Evolutionary conservation across 1,140 invertebrate genomes (phyloP).

Genomic region (Bombus pascuorum): DNA sequence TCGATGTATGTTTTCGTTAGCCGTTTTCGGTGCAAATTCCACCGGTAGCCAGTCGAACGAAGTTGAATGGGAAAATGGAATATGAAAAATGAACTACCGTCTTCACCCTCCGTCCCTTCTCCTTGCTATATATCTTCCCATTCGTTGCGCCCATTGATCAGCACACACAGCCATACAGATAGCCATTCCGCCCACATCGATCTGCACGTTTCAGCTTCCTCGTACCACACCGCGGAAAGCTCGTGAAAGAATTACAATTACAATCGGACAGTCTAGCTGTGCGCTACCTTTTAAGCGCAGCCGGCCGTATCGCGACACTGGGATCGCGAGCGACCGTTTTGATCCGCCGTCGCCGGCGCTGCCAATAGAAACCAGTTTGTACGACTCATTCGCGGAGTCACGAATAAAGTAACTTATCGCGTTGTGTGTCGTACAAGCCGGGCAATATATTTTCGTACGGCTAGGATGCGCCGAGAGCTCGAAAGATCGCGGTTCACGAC

Average conservation of each 20-base stretch:
- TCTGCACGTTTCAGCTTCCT: background rate
- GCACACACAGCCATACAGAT: background rate
- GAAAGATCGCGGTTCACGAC: constrained; percentile 57
- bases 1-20: background rate
- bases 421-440: constrained; percentile 35
- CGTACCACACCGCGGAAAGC: background rate
- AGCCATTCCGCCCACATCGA: background rate
- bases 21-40: background rate
- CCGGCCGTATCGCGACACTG: constrained; percentile 5
- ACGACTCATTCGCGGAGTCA: constrained; percentile 49
- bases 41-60: background rate
- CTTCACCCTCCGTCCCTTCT: background rate
- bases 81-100: constrained; percentile 11
- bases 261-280: background rate
- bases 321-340: constrained; percentile 20
- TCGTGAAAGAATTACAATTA: constrained; percentile 24
- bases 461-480: constrained; percentile 38
- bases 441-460: constrained; percentile 48
- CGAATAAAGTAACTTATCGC: constrained; percentile 52
- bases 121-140: background rate
- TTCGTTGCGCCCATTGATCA: background rate
- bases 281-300: background rate
- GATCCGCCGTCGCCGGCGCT: constrained; percentile 10
- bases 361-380: constrained; percentile 51
- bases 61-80: constrained; percentile 1